These are phyloP conservation scores for Brienomyrus longianalis DNA, from an alignment of 2,113 vertebrate genomes.

Conservation along the genomic window DNA sequence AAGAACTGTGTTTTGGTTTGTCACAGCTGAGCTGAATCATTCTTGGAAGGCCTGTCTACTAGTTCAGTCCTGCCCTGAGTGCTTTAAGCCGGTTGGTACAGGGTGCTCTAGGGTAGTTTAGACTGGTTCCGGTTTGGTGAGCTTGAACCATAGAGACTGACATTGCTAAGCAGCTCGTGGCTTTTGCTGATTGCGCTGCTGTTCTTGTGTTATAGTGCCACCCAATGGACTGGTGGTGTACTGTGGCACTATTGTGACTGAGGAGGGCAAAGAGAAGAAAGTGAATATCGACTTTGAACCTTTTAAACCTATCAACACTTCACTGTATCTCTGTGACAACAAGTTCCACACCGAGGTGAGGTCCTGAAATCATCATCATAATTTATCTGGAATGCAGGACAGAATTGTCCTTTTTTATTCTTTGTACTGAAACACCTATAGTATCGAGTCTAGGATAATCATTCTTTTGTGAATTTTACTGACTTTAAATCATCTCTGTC, in stretches of 20 bases:
- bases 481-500: not conserved
- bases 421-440: not conserved
- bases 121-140: not conserved
- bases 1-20: not conserved
- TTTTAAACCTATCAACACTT: slow-evolving; percentile 99
- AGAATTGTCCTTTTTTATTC: not conserved
- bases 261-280: slow-evolving; percentile 99
- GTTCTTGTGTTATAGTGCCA: slow-evolving; percentile 73
- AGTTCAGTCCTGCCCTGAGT: not conserved
- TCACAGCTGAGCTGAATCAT: not conserved
- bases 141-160: not conserved
- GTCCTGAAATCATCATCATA: not conserved
- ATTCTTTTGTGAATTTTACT: not conserved
- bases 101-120: not conserved
- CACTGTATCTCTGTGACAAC: slow-evolving; percentile 98
- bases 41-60: not conserved
- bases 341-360: slow-evolving; percentile 98
- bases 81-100: not conserved
- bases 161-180: not conserved
- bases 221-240: slow-evolving; percentile 98
- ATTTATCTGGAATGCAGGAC: not conserved
- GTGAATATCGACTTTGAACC: slow-evolving; percentile 99
- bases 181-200: not conserved
- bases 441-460: not conserved
- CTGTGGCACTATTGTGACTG: slow-evolving; percentile 99